These are phyloP conservation scores for Damaliscus lunatus DNA, from an alignment of 2,113 vertebrate genomes.

Conservation along the genomic window DNA sequence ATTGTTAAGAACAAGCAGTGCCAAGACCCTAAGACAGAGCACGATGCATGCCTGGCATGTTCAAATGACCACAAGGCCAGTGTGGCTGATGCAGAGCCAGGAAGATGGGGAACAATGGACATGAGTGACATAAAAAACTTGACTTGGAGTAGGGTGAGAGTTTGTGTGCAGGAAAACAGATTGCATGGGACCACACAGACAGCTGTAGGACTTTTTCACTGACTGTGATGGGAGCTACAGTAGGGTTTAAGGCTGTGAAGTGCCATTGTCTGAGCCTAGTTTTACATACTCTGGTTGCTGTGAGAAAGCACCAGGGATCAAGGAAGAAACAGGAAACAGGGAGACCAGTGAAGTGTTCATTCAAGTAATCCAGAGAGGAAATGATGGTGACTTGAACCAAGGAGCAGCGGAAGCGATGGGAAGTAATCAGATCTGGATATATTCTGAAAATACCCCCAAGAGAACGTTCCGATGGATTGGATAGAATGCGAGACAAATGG, in stretches of 20 bases:
- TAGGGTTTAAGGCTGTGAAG: background rate
- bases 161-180: background rate
- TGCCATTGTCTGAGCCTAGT: background rate
- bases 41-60: rapidly evolving
- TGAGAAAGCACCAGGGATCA: background rate
- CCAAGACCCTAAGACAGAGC: background rate
- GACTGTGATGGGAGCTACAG: background rate
- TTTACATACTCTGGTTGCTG: background rate
- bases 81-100: background rate
- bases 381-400: background rate
- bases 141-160: too few species aligned
- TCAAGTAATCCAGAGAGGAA: background rate
- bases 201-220: background rate
- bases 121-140: background rate
- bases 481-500: background rate
- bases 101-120: background rate
- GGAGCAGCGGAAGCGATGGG: background rate
- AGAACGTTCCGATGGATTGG: background rate
- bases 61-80: background rate
- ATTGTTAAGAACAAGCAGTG: background rate
- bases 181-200: background rate
- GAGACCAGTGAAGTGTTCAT: background rate
- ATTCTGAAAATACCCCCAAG: background rate
- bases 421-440: background rate
- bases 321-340: background rate